Evolutionary conservation across 2,797 vertebrate genomes (phyloP).

Genomic region (Melanogrammus aeglefinus): DNA sequence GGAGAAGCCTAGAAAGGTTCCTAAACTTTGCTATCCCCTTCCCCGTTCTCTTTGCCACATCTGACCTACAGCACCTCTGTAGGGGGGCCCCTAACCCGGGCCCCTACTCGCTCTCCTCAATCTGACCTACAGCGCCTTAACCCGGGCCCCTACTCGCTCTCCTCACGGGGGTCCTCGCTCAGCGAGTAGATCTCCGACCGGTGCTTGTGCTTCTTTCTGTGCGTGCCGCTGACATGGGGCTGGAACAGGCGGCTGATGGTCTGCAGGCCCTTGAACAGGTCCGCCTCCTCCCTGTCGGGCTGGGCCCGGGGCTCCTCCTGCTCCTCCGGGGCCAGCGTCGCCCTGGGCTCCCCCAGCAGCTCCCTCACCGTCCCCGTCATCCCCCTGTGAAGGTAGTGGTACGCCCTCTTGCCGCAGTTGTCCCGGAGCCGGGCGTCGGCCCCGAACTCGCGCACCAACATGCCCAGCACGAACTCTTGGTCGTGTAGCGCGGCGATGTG

Average conservation of each 20-base stretch:
- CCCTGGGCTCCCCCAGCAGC: conserved; percentile 75
- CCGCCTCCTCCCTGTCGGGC: conserved; percentile 56
- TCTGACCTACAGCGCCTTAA: conserved; percentile 63
- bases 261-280: conserved; percentile 73
- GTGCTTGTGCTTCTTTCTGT: conserved; percentile 81
- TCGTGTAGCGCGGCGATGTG: conserved; percentile 88
- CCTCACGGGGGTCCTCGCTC: conserved; percentile 57
- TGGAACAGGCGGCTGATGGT: conserved; percentile 84
- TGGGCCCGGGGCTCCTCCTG: neutral
- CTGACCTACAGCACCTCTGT: conserved; percentile 40
- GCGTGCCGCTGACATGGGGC: conserved; percentile 57
- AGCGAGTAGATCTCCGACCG: conserved; percentile 65
- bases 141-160: conserved; percentile 66
- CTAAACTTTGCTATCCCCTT: neutral
- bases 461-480: conserved; percentile 70
- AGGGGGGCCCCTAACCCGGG: no score
- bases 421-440: conserved; percentile 80
- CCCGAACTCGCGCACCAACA: conserved; percentile 74
- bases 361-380: conserved; percentile 63
- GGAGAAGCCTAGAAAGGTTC: no score
- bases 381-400: conserved; percentile 80
- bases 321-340: conserved; percentile 39
- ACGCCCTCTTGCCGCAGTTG: conserved; percentile 84
- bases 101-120: conserved; percentile 71
- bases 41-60: conserved; percentile 21